Percentiles rank a stretch among this genome's conserved stretches.
Evolutionary conservation across 2,888 invertebrate genomes (phyloP).

Genomic region (Mactromeris polynyma): DNA sequence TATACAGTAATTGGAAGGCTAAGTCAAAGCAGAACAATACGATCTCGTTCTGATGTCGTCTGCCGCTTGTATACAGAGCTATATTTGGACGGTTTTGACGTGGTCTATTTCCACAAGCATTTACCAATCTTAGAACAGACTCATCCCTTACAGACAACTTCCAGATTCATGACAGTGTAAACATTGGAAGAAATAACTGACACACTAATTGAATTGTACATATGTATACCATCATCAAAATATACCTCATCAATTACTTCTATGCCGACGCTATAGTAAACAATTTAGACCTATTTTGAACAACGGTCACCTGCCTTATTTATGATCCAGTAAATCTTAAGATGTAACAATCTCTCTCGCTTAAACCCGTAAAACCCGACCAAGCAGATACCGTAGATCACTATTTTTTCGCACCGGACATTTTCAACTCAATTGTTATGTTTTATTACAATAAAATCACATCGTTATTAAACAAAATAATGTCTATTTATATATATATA

Average conservation of each 20-base stretch:
- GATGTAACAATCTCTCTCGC: no score
- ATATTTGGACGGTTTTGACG: background rate
- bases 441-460: no score
- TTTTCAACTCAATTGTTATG: no score
- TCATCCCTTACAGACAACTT: background rate
- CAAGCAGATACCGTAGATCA: no score
- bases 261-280: background rate
- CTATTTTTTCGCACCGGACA: no score
- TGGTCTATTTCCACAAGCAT: background rate
- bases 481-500: no score
- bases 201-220: background rate
- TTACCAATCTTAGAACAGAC: background rate
- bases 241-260: background rate
- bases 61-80: background rate
- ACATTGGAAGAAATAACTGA: slow-evolving; percentile 5
- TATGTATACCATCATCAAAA: background rate
- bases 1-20: no score
- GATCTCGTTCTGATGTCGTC: no score
- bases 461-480: no score
- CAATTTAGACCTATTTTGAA: background rate
- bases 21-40: no score
- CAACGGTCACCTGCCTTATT: background rate
- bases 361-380: no score
- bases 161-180: background rate
- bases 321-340: background rate